Conservation (phyloP, 1,140 invertebrate genomes). For the Formica selysi region DNA sequence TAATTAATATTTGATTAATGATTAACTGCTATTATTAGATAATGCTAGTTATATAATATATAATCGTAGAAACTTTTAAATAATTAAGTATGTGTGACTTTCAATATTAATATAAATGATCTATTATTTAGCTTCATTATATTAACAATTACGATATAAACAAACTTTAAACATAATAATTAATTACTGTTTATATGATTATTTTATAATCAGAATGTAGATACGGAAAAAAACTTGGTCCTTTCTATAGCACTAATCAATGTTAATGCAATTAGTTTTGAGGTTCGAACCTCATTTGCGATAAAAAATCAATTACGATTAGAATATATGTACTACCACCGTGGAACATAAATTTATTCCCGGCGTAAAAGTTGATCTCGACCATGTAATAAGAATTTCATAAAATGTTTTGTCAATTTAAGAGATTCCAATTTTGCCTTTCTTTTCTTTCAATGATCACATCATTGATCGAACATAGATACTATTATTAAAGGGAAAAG, state of each 20-base stretch:
- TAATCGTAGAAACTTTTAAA: neutral
- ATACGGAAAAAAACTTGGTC: neutral
- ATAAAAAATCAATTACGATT: neutral
- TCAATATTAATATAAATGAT: neutral
- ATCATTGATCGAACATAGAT: neutral
- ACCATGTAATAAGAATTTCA: neutral
- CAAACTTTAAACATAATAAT: neutral
- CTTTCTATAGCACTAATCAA: neutral
- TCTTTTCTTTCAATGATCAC: neutral
- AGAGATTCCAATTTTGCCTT: neutral
- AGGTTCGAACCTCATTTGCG: neutral
- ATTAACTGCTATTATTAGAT: neutral
- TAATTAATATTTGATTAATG: neutral
- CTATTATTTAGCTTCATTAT: neutral
- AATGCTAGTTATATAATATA: neutral
- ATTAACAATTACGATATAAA: neutral
- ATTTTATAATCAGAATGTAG: neutral
- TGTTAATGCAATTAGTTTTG: neutral
- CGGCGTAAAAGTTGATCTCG: neutral
- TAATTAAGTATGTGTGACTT: neutral
- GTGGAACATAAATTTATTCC: too few relatives aligned
- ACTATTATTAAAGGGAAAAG: neutral
- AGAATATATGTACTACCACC: neutral
- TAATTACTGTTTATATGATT: neutral
- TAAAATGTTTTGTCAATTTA: constrained; percentile 19